Evolutionary conservation across 1,140 invertebrate species (phyloP), one percentile per base, ranked within the genome.

Genomic region (Hestina assimilis): DNA sequence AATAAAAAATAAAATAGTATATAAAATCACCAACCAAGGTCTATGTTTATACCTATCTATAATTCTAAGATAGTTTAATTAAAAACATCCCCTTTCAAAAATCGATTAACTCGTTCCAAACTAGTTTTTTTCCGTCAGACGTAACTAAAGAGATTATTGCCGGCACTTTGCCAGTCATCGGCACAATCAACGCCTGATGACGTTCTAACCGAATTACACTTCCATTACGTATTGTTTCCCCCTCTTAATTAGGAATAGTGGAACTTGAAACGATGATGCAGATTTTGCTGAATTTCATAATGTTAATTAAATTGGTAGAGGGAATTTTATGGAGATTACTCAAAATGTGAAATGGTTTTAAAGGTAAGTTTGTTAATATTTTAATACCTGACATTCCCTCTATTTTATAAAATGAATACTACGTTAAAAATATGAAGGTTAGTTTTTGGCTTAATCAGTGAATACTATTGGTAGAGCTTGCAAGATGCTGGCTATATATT

Each of bases 191-290:
- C 47, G 38, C 26, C 41, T 43, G 56, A 59, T 59, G 56, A 59
- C 56, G 47, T 12, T 12, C 28, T 59, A 59, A 59, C 47, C 20
- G 24, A 48, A 59, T 59, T 59, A 59, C 31, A 12, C 26, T 26
- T 43, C 56, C 31, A 52, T 59, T 46, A 42, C 53, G 26, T 31
- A 55, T 55, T 55, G 28, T 4, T 59, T 51, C 46, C 56, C 55
- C 56, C 42, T 52, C 41, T 52, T 59, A 52, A 59, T 59, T 52
- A 52, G 41, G 41, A 52, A 59, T 59, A 59, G 56, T 59, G 56
- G 40, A 53, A 53, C 35, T 53, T 41, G 19, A 7, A 6, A 19
- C 20, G 52, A 55, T 55, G 53, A 55, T 9, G 12, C 26, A 6
- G 20, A 23, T 23, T 41, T 21, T 29, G 40, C 31, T 26, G 40